phyloP scores from a whole-genome alignment of 2,888 invertebrate species.

The Spisula subtruncata region DNA sequence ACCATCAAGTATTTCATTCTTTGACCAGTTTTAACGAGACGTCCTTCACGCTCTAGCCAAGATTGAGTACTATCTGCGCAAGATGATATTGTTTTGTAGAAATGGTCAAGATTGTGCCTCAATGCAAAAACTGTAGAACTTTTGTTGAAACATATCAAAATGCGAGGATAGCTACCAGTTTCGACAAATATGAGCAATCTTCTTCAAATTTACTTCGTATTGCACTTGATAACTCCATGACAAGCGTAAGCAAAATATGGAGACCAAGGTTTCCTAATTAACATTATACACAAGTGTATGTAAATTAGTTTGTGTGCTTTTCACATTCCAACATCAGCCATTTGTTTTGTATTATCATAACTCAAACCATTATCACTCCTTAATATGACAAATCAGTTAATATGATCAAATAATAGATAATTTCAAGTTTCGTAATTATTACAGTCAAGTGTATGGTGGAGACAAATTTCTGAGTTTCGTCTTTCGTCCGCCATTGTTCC shows the following conservation, averaged over 20 bases:
- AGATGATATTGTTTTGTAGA: too few relatives aligned
- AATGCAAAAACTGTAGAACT: too few relatives aligned
- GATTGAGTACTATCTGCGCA: too few relatives aligned
- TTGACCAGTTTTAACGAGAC: too few relatives aligned
- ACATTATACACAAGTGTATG: neutral
- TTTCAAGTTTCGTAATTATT: slow-evolving; percentile 19
- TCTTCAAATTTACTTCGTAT: too few relatives aligned
- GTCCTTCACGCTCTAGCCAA: too few relatives aligned
- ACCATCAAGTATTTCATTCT: too few relatives aligned
- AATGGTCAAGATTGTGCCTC: too few relatives aligned
- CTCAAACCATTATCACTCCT: neutral
- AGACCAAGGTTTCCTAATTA: neutral
- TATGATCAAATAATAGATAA: neutral
- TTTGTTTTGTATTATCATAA: slow-evolving; percentile 5
- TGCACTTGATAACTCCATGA: neutral
- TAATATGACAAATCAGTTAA: neutral
- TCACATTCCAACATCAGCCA: neutral
- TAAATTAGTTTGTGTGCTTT: neutral
- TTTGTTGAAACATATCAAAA: too few relatives aligned
- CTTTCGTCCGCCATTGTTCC: neutral
- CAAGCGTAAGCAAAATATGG: neutral
- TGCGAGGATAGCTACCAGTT: too few relatives aligned
- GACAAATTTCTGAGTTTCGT: neutral
- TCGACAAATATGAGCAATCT: too few relatives aligned
- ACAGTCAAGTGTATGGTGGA: neutral